Conservation (phyloP, 2,113 vertebrate species). For the Hydrochoerus hydrochaeris region DNA sequence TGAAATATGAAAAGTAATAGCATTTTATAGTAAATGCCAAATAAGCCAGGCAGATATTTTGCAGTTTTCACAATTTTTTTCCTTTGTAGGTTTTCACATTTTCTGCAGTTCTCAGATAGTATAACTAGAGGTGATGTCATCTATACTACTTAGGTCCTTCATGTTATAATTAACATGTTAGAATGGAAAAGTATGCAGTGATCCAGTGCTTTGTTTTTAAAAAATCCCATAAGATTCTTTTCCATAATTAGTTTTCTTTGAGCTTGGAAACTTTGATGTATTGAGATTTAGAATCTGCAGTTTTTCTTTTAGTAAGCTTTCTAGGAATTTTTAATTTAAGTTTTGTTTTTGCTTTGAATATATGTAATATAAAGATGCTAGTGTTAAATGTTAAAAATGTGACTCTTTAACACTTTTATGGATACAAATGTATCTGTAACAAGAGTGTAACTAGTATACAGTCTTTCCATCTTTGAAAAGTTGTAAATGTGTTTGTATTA, state of each 20-base stretch:
- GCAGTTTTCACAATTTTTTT: not conserved
- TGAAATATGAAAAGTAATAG: conserved; percentile 42
- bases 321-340: conserved; percentile 1
- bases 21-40: conserved; percentile 29
- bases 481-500: conserved; percentile 2
- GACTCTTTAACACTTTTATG: conserved; percentile 6
- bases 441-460: not conserved
- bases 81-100: not conserved
- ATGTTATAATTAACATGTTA: conserved; percentile 58
- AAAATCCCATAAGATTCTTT: conserved; percentile 59
- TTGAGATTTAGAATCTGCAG: conserved; percentile 55
- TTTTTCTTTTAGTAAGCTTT: conserved; percentile 53
- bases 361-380: not conserved
- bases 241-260: conserved; percentile 69
- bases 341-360: conserved; percentile 53
- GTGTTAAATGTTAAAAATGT: conserved; percentile 54
- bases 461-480: conserved; percentile 18
- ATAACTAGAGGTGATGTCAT: not conserved
- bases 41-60: not conserved
- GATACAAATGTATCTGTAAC: conserved; percentile 57
- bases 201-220: not conserved
- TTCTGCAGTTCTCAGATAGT: not conserved
- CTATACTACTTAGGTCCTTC: not conserved
- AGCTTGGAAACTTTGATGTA: conserved; percentile 69
- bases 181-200: not conserved